phyloP scores from a whole-genome alignment of 2,888 invertebrate species.

The Dysmachus trigonus region DNA sequence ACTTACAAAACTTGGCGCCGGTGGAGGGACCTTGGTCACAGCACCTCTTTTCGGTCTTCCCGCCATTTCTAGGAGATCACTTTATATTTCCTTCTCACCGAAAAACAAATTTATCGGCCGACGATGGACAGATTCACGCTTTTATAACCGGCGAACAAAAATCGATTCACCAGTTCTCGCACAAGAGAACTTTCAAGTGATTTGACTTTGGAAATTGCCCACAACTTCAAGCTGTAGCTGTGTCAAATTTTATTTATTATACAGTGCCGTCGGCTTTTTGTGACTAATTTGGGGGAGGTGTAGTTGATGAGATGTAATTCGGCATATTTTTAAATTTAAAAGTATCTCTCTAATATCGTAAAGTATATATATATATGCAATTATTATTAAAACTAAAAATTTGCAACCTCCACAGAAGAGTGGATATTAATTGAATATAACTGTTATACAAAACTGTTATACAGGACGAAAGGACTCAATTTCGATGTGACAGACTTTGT shows the following conservation, averaged over 20 bases:
- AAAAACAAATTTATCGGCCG: neutral
- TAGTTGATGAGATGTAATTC: no score
- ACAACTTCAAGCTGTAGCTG: neutral
- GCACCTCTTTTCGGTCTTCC: slow-evolving; percentile 12
- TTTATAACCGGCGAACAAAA: neutral
- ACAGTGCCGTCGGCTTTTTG: neutral
- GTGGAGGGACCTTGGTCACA: neutral
- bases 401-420: neutral
- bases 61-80: neutral
- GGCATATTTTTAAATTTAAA: no score
- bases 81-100: neutral
- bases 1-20: neutral
- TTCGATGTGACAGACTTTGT: neutral
- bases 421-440: no score
- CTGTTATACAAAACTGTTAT: neutral
- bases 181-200: neutral
- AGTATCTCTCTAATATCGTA: no score
- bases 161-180: neutral
- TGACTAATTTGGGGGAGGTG: neutral
- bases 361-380: neutral
- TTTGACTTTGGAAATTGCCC: neutral
- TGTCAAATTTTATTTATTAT: neutral
- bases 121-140: neutral
- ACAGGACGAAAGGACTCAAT: neutral
- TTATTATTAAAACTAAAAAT: neutral